Conservation (phyloP, 1,140 invertebrate genomes). For the Helicoverpa armigera region DNA sequence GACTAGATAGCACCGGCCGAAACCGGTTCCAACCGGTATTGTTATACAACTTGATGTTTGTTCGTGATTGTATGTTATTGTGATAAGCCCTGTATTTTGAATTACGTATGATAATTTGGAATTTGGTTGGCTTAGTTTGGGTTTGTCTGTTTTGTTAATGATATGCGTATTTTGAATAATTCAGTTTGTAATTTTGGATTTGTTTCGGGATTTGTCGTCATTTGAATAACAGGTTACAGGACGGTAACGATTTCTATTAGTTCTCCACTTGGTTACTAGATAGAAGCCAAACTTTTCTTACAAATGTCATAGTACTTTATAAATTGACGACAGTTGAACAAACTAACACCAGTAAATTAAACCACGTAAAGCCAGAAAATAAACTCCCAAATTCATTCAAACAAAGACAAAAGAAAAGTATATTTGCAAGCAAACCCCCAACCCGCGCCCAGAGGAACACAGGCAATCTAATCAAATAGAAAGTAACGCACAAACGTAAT, state of each 20-base stretch:
- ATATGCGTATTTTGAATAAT: constrained; percentile 20
- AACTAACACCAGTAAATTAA: background rate
- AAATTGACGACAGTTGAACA: too few relatives aligned
- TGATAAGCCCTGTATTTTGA: constrained; percentile 46
- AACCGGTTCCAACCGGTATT: constrained; percentile 43
- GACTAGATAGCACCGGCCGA: constrained; percentile 29
- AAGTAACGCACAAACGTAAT: constrained; percentile 26
- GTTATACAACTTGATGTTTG: constrained; percentile 43
- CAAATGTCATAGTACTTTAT: too few relatives aligned
- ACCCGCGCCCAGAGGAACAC: background rate
- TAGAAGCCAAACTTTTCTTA: too few relatives aligned
- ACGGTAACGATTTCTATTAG: too few relatives aligned
- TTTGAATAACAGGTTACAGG: too few relatives aligned
- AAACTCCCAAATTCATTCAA: background rate
- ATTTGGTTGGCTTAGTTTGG: constrained; percentile 24
- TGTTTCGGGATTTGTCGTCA: background rate
- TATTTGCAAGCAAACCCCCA: background rate
- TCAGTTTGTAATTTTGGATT: background rate
- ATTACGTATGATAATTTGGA: constrained; percentile 49
- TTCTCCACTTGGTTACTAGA: too few relatives aligned
- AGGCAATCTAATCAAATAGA: constrained; percentile 31
- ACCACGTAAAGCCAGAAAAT: background rate
- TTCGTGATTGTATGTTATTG: constrained; percentile 43
- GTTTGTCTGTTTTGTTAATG: constrained; percentile 36
- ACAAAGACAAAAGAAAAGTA: constrained; percentile 1